Evolutionary conservation across 2,797 vertebrate species (phyloP), one percentile per base, ranked within the genome.

Genomic region (Sebastiscus albofasciatus): DNA sequence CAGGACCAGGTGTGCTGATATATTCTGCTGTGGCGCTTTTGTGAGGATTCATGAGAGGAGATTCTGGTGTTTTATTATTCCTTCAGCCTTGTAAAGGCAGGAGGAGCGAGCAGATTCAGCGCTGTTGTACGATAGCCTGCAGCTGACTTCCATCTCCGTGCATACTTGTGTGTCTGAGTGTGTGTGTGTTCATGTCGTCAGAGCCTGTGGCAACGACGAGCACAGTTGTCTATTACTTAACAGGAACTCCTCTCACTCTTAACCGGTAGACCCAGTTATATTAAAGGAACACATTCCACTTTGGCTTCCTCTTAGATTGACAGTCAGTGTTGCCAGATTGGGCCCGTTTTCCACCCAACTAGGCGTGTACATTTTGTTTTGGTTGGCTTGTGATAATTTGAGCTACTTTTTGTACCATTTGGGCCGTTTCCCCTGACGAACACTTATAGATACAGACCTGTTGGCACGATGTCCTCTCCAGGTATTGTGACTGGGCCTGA

Each of bases 1-100:
- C 80, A 77, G 69, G 69, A 71, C 55, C 80, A 75, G 74, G 76
- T 79, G 81, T 79, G 76, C 68, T 58, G 56, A 72, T 82, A 67
- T 46, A 34, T 76, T 85, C 76, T 31, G 20, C 68, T 42, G 16
- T 9, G 39, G 27, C 3, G 18, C 67, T n/a, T n/a, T 52, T 52
- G 72, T 61, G 66, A 66, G 68, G 71, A 67, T 11, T 26, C 64
- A 54, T 2, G 66, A 69, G 33, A 55, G 64, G 26, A 54, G 65
- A 75, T 8, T 33, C 52, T 31, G n/a, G 14, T 68, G 61, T 70
- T 77, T 72, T 67, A 75, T 77, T 60, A 78, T 79, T 78, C 68
- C 33, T 20, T 54, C 67, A 58, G 70, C 64, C 62, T 77, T 29
- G 66, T 22, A 9, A 52, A 60, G 16, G 80, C 27, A 46, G n/a